Evolutionary conservation across 2,888 invertebrate species (phyloP).

Genomic region (Belgica antarctica): DNA sequence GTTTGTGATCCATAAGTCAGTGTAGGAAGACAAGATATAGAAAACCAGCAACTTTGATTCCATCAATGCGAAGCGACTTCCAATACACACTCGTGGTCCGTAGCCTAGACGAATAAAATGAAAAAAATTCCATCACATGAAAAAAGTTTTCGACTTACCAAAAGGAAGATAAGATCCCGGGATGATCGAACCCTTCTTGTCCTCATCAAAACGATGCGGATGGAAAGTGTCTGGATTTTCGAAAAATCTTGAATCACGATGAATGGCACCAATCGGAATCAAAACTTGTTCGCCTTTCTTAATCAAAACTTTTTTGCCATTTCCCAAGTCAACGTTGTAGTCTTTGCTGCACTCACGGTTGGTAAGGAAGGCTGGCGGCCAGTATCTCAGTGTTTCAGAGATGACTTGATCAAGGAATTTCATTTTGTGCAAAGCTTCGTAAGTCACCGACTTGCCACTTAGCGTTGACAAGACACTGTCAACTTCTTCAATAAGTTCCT

Average conservation of each 20-base stretch:
- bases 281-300: neutral
- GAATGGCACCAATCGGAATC: constrained; percentile 7
- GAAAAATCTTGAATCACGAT: constrained; percentile 17
- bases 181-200: constrained; percentile 21
- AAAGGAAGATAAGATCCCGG: constrained; percentile 23
- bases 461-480: neutral
- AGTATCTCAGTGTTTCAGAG: neutral
- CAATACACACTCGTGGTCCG: constrained; percentile 27
- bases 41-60: constrained; percentile 22
- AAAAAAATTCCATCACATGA: constrained; percentile 24
- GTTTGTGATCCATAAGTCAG: neutral
- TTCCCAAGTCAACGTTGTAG: neutral
- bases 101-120: neutral
- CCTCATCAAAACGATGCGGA: constrained; percentile 34
- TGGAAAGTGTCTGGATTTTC: constrained; percentile 24
- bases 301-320: neutral
- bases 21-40: neutral
- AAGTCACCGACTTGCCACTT: neutral
- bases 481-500: neutral
- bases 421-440: constrained; percentile 17
- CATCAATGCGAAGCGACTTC: constrained; percentile 29
- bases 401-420: constrained; percentile 1
- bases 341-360: constrained; percentile 8
- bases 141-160: neutral
- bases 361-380: neutral